Base-by-base conservation (phyloP, 1,140 invertebrate species). In the Bombus waltoni region DNA sequence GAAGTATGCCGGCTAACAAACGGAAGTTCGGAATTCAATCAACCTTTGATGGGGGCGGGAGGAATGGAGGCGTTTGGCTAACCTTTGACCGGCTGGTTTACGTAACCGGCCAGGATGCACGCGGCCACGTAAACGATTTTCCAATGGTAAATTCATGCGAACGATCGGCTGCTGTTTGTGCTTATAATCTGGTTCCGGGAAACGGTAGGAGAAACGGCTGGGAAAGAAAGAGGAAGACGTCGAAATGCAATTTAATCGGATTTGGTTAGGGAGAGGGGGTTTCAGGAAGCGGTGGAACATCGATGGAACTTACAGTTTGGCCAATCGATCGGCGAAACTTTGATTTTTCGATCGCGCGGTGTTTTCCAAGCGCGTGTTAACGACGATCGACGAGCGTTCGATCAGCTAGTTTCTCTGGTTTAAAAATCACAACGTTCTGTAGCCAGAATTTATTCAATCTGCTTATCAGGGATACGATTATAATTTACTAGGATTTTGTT, bases 1-100 rank as follows among this genome's bases (percentile, higher is more conserved):
- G 81, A 87, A 87, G 81, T 83, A 83, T 87, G 68, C 68, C 65
- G 44, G 13, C 22, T 53, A n/a, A 85, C 82, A 92, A 91, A 92
- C 91, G 89, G 89, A 88, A 92, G 87, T 93, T 92, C 78, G 89
- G 86, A 93, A 94, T 94, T 92, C 91, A 92, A 93, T 92, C 91
- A 93, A 90, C 89, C 91, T 90, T 90, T 88, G 89, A 88, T 62
- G 85, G 65, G 35, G 53, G 18, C 28, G 28, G 32, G 32, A 53
- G 47, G 47, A 8, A 53, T 18, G 18, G 47, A 53, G 1, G 40
- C 68, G 35, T 84, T 79, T 74, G 28, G 70, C 47, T 53, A 62
- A 77, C 71, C 62, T 86, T 73, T 73, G 62, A 89, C 57, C 71
- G 28, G 38, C n/a, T 38, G 76, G 72, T 81, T 87, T 83, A 76